phyloP scores from a whole-genome alignment of 2,797 vertebrate species.

The Ctenosaura bakeri region DNA sequence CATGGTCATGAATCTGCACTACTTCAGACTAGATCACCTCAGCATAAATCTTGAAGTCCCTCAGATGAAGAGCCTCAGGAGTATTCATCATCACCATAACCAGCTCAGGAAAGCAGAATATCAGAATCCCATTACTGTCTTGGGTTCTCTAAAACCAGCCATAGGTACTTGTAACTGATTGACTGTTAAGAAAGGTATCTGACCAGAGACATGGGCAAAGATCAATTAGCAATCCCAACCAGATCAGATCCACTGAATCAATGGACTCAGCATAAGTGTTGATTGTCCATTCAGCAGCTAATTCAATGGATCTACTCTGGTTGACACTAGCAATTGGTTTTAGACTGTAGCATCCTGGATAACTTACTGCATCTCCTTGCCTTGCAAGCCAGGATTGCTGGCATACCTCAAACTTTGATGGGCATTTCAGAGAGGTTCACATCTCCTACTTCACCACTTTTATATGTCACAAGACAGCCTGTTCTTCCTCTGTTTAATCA shows the following conservation, averaged over 20 bases:
- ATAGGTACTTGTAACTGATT: not conserved
- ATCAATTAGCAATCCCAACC: too few relatives aligned
- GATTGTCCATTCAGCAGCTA: too few relatives aligned
- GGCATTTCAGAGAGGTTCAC: not conserved
- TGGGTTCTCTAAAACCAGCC: not conserved
- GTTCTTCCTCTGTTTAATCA: not conserved
- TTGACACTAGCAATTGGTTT: too few relatives aligned
- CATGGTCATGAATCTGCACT: not conserved
- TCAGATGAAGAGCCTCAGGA: too few relatives aligned
- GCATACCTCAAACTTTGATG: not conserved
- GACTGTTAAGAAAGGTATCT: not conserved
- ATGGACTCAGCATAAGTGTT: too few relatives aligned
- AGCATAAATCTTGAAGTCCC: not conserved
- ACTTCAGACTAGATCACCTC: not conserved
- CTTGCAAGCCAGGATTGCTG: conserved; percentile 10
- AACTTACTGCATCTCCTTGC: not conserved
- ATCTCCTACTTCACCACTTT: not conserved
- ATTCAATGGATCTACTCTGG: too few relatives aligned
- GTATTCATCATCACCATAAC: too few relatives aligned
- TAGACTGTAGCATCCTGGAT: not conserved
- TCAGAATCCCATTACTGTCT: not conserved
- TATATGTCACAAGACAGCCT: not conserved
- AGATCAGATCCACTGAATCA: too few relatives aligned
- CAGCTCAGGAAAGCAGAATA: not conserved
- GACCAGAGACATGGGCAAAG: not conserved